phyloP scores from a whole-genome alignment of 1,140 invertebrate species.

The Anoplolepis gracilipes region DNA sequence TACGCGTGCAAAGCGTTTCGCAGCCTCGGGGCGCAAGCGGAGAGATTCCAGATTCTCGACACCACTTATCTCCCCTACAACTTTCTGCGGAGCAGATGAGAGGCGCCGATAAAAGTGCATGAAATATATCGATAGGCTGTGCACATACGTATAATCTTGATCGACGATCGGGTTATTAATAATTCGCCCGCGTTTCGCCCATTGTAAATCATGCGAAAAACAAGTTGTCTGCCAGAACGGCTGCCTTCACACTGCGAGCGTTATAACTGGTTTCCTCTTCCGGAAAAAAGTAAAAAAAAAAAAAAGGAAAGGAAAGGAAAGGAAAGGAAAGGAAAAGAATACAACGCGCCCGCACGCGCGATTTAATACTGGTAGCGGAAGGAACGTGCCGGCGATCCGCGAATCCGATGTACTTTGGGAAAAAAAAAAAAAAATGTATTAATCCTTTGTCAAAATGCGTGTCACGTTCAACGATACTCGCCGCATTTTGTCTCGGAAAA shows the following conservation, averaged over 20 bases:
- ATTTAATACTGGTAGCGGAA: slow-evolving; percentile 47
- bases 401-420: neutral
- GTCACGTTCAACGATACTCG: slow-evolving; percentile 40
- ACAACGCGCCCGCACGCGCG: neutral
- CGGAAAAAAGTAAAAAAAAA: neutral
- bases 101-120: slow-evolving; percentile 75
- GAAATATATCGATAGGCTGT: slow-evolving; percentile 75
- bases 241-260: slow-evolving; percentile 21
- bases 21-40: slow-evolving; percentile 65
- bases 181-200: slow-evolving; percentile 72
- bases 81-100: slow-evolving; percentile 76
- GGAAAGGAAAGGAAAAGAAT: no score
- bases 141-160: slow-evolving; percentile 62
- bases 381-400: neutral
- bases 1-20: slow-evolving; percentile 76
- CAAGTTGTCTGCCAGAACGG: slow-evolving; percentile 59
- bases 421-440: slow-evolving; percentile 31
- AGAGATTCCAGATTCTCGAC: slow-evolving; percentile 77
- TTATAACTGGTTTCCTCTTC: slow-evolving; percentile 46
- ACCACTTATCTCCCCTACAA: slow-evolving; percentile 75
- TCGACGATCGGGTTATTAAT: slow-evolving; percentile 75
- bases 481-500: slow-evolving; percentile 27
- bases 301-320: no score
- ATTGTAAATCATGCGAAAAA: slow-evolving; percentile 64
- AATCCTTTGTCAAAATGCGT: slow-evolving; percentile 19